Evolutionary conservation across 1,140 invertebrate species (phyloP).

Genomic region (Octopus sinensis): DNA sequence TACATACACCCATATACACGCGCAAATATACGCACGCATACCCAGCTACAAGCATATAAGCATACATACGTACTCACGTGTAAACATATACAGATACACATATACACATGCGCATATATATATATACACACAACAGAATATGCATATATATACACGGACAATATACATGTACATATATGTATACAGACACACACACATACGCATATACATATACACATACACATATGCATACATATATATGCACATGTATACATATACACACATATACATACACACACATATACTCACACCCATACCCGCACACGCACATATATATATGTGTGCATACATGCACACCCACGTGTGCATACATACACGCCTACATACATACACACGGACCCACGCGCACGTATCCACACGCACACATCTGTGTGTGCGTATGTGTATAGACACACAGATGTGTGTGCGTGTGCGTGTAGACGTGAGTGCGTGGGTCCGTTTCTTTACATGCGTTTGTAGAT

Average conservation of each 20-base stretch:
- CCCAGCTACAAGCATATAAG: no score
- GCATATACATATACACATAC: not conserved
- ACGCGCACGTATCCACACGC: not conserved
- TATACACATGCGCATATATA: no score
- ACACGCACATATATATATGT: not conserved
- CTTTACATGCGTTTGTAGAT: no score
- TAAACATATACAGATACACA: no score
- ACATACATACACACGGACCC: not conserved
- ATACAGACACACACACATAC: not conserved
- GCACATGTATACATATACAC: not conserved
- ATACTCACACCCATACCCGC: not conserved
- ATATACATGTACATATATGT: not conserved
- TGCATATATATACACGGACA: no score
- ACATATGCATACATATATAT: not conserved
- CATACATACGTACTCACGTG: no score
- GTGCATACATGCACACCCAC: not conserved
- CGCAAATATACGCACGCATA: no score
- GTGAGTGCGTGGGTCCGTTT: no score
- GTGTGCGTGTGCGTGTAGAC: no score
- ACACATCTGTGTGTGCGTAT: conserved; percentile 11
- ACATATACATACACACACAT: not conserved
- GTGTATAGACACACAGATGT: conserved; percentile 16
- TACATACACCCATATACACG: no score
- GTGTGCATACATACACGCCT: not conserved
- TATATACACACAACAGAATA: no score